These are phyloP conservation scores for Rachycentron canadum DNA, from an alignment of 2,797 vertebrate genomes.

Conservation along the genomic window DNA sequence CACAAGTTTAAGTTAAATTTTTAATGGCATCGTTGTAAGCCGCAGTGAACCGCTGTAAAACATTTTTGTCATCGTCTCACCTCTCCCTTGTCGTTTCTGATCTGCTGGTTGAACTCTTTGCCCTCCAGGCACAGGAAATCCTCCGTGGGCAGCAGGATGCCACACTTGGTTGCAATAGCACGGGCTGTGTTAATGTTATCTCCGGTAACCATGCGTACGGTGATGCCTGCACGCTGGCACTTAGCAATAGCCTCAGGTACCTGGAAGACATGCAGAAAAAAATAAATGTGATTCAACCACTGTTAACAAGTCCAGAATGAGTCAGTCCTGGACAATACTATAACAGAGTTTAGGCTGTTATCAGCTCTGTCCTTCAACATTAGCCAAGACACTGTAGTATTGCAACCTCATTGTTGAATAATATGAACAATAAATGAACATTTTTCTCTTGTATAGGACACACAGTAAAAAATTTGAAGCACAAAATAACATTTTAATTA, in stretches of 20 bases:
- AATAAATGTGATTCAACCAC: neutral
- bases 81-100: conserved; percentile 97
- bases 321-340: too few relatives aligned
- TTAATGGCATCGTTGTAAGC: neutral
- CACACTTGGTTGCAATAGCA: conserved; percentile 96
- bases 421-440: too few relatives aligned
- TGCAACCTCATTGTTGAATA: too few relatives aligned
- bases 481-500: too few relatives aligned
- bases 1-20: neutral
- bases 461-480: too few relatives aligned
- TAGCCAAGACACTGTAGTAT: too few relatives aligned
- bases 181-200: conserved; percentile 99
- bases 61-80: conserved; percentile 73
- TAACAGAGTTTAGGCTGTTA: too few relatives aligned
- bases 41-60: neutral
- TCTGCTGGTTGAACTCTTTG: conserved; percentile 96
- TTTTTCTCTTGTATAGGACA: too few relatives aligned
- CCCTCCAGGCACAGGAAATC: conserved; percentile 97
- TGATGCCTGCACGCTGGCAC: conserved; percentile 96
- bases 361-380: neutral
- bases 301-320: neutral
- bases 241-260: conserved; percentile 94
- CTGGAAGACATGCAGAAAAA: conserved; percentile 71
- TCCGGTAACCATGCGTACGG: conserved; percentile 97
- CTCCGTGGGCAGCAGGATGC: conserved; percentile 92